phyloP scores from a whole-genome alignment of 2,888 invertebrate genomes.

The Prosapia bicincta region DNA sequence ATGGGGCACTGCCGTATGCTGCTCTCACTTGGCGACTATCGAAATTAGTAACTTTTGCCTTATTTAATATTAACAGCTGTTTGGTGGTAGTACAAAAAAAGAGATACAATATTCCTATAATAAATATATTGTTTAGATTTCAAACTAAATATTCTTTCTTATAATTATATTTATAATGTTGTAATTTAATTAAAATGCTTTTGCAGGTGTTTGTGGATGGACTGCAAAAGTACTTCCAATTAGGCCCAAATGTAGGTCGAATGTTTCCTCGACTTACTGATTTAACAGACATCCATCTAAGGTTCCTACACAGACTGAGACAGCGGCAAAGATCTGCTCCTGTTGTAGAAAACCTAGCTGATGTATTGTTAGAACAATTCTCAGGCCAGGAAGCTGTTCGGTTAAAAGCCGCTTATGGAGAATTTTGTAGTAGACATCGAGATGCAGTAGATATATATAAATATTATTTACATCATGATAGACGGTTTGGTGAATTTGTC shows the following conservation, averaged over 20 bases:
- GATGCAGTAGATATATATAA: constrained; percentile 91
- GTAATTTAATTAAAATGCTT: too few species aligned
- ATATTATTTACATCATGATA: constrained; percentile 70
- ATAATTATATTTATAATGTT: too few species aligned
- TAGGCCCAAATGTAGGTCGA: constrained; percentile 65
- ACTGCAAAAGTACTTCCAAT: constrained; percentile 69
- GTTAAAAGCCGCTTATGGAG: constrained; percentile 84
- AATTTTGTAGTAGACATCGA: constrained; percentile 88
- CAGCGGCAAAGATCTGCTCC: constrained; percentile 65
- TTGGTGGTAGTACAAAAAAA: too few species aligned
- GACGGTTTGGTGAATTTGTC: constrained; percentile 75
- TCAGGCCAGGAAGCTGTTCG: constrained; percentile 54
- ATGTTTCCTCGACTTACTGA: constrained; percentile 89
- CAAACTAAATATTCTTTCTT: too few species aligned
- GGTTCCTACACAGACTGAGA: constrained; percentile 65
- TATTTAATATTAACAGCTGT: too few species aligned
- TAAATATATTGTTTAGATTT: too few species aligned
- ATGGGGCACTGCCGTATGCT: too few species aligned
- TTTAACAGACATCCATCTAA: constrained; percentile 80
- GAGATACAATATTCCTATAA: too few species aligned
- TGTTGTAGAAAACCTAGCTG: constrained; percentile 76
- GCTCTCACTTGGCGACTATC: too few species aligned
- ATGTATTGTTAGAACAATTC: constrained; percentile 80
- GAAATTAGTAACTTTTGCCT: too few species aligned
- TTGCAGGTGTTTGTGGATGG: constrained; percentile 82